These are phyloP conservation scores for Plutella xylostella DNA, from an alignment of 2,888 invertebrate genomes.

Conservation along the genomic window DNA sequence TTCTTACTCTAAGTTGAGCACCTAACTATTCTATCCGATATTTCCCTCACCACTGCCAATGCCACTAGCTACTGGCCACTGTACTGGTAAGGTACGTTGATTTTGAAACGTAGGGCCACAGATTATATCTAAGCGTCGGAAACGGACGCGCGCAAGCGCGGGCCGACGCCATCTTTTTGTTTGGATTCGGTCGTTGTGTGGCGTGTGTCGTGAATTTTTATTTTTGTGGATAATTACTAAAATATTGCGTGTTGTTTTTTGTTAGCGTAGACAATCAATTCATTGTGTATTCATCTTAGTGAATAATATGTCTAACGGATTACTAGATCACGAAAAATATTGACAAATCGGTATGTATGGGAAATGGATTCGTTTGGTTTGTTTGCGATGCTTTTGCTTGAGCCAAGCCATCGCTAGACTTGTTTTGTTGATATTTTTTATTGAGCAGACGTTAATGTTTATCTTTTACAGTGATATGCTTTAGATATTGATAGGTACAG, in stretches of 20 bases:
- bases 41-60: no score
- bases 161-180: constrained; percentile 12
- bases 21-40: no score
- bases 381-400: no score
- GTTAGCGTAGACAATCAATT: not conserved
- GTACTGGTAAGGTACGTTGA: no score
- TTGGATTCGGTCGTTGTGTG: constrained; percentile 6
- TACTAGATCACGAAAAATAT: not conserved
- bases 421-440: not conserved
- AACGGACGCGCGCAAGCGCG: constrained; percentile 1
- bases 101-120: no score
- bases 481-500: no score
- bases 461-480: no score
- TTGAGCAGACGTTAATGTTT: no score
- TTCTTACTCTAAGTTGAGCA: no score
- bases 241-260: not conserved
- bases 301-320: not conserved
- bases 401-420: no score
- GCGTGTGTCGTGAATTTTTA: constrained; percentile 1
- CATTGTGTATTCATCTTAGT: not conserved
- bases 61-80: no score
- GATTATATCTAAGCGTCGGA: not conserved
- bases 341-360: not conserved
- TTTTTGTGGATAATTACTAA: not conserved
- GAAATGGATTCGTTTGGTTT: not conserved